These are phyloP conservation scores for Littorina saxatilis DNA, from an alignment of 1,140 invertebrate species.

Conservation along the genomic window DNA sequence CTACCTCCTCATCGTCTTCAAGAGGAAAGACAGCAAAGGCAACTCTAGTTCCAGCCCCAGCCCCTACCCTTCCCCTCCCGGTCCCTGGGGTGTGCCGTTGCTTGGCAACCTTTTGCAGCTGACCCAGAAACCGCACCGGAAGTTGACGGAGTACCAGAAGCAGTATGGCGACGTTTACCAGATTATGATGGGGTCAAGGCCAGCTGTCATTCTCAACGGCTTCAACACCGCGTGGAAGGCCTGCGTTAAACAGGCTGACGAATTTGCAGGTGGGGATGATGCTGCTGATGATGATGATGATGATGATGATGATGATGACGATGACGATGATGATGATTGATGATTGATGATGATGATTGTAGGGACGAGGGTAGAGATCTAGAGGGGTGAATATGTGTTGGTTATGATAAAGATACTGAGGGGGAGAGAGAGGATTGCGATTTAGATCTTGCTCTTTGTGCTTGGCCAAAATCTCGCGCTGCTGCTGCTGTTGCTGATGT, in stretches of 20 bases:
- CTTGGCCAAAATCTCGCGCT: too few species aligned
- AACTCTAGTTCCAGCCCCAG: not conserved
- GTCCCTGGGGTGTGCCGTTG: slow-evolving; percentile 60
- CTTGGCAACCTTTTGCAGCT: slow-evolving; percentile 64
- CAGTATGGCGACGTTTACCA: slow-evolving; percentile 68
- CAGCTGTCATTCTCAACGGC: slow-evolving; percentile 65
- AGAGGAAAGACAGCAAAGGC: not conserved
- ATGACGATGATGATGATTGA: too few species aligned
- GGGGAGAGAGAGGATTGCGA: too few species aligned
- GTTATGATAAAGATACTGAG: too few species aligned
- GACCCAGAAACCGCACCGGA: slow-evolving; percentile 61
- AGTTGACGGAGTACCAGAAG: slow-evolving; percentile 52
- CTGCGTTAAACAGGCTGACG: slow-evolving; percentile 62
- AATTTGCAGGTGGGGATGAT: slow-evolving; percentile 57
- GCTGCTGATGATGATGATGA: too few species aligned
- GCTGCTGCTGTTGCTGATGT: too few species aligned
- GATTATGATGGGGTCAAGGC: not conserved
- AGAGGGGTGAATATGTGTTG: too few species aligned
- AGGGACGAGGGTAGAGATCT: too few species aligned
- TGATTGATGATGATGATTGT: too few species aligned
- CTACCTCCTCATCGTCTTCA: not conserved
- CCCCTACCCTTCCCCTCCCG: slow-evolving; percentile 39
- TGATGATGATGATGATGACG: too few species aligned
- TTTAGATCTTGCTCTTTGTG: too few species aligned
- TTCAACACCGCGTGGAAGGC: slow-evolving; percentile 56